These are phyloP conservation scores for Xestoiulus laeticollis DNA, from an alignment of 2,888 invertebrate species.

Conservation along the genomic window DNA sequence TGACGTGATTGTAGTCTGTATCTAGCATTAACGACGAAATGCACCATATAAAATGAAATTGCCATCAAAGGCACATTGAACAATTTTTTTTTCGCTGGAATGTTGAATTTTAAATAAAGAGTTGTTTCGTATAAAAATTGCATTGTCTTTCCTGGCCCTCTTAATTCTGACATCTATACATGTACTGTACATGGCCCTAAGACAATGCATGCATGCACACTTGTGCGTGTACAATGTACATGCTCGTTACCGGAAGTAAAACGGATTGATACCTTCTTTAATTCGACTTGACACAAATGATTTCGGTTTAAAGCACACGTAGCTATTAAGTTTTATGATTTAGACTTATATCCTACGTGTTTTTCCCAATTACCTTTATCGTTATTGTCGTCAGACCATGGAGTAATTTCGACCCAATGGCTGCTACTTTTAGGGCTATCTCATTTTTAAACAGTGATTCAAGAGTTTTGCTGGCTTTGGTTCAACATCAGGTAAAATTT, in stretches of 20 bases:
- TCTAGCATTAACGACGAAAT: too few species aligned
- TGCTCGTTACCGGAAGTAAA: neutral
- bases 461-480: slow-evolving; percentile 9
- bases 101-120: too few species aligned
- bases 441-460: slow-evolving; percentile 28
- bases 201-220: neutral
- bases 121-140: too few species aligned
- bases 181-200: too few species aligned
- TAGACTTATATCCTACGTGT: neutral
- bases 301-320: neutral
- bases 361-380: slow-evolving; percentile 36
- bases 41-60: too few species aligned
- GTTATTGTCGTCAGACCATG: slow-evolving; percentile 35
- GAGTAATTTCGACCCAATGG: slow-evolving; percentile 13
- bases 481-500: slow-evolving; percentile 38
- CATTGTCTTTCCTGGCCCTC: too few species aligned
- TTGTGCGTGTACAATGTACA: too few species aligned
- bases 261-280: slow-evolving; percentile 9
- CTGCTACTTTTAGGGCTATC: slow-evolving; percentile 16
- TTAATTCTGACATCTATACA: too few species aligned
- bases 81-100: too few species aligned
- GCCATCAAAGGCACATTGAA: too few species aligned
- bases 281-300: slow-evolving; percentile 7
- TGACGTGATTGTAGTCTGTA: too few species aligned
- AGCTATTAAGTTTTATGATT: slow-evolving; percentile 32